phyloP scores from a whole-genome alignment of 2,888 invertebrate species.

The Noctua janthe region DNA sequence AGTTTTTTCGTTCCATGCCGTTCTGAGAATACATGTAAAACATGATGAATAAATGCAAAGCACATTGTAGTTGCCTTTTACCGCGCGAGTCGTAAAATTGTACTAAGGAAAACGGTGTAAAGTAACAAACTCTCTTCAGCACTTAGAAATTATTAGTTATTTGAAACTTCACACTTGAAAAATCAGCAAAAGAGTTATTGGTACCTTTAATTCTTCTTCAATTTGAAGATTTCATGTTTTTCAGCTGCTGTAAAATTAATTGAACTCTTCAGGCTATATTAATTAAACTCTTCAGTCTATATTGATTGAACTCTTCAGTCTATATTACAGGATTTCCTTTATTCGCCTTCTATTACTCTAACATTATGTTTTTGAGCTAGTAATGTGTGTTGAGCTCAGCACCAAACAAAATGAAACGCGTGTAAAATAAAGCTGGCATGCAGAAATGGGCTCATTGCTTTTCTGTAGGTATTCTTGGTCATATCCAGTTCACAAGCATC shows the following conservation, averaged over 20 bases:
- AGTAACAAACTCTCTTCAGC: conserved; percentile 36
- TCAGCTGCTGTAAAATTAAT: background rate
- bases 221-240: background rate
- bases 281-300: background rate
- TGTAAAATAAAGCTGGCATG: background rate
- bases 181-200: background rate
- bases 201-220: background rate
- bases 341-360: background rate
- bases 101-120: conserved; percentile 55
- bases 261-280: background rate
- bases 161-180: conserved; percentile 20
- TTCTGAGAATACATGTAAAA: conserved; percentile 61
- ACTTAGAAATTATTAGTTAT: conserved; percentile 53
- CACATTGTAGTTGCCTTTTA: conserved; percentile 63
- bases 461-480: conserved; percentile 15
- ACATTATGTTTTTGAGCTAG: background rate
- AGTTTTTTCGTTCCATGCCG: conserved; percentile 32
- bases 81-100: conserved; percentile 59
- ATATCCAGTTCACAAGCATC: conserved; percentile 62
- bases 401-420: background rate
- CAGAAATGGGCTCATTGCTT: background rate
- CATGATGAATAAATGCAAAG: conserved; percentile 66
- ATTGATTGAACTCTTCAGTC: background rate
- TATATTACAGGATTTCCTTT: background rate
- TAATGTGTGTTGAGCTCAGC: background rate